Evolutionary conservation across 2,888 invertebrate species (phyloP).

Genomic region (Unio pictorum): DNA sequence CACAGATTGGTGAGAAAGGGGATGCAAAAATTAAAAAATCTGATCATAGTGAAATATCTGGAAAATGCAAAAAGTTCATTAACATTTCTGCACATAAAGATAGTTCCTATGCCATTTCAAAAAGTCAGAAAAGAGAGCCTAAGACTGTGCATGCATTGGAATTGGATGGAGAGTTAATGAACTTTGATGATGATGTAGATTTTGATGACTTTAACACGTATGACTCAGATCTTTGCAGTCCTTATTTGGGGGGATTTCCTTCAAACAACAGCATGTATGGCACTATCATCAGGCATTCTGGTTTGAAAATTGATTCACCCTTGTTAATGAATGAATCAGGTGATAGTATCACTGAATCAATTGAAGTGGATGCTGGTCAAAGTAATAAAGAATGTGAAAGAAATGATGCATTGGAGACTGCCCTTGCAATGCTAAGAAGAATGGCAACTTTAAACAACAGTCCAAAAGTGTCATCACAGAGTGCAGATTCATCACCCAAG

Average conservation of each 20-base stretch:
- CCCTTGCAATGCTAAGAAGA: no score
- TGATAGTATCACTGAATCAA: no score
- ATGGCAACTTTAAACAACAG: not conserved
- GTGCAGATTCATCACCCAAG: conserved; percentile 26
- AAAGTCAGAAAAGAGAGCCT: not conserved
- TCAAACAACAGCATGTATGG: no score
- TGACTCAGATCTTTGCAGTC: no score
- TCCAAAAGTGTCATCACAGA: not conserved
- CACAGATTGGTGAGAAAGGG: not conserved
- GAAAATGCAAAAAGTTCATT: not conserved
- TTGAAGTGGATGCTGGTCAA: no score
- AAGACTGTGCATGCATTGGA: not conserved
- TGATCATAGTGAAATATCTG: not conserved
- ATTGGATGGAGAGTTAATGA: not conserved
- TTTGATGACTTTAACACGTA: not conserved
- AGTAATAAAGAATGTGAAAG: no score
- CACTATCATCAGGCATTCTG: no score
- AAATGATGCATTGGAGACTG: no score
- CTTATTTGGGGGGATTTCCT: no score
- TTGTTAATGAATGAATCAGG: no score
- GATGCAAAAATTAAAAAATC: not conserved
- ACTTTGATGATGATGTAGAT: not conserved
- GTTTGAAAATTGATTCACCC: no score
- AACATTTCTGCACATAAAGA: no score
- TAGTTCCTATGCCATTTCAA: not conserved